Percentiles rank a stretch among this genome's conserved stretches.
Evolutionary conservation across 2,888 invertebrate genomes (phyloP).

Genomic region (Phyto melanocephala): DNA sequence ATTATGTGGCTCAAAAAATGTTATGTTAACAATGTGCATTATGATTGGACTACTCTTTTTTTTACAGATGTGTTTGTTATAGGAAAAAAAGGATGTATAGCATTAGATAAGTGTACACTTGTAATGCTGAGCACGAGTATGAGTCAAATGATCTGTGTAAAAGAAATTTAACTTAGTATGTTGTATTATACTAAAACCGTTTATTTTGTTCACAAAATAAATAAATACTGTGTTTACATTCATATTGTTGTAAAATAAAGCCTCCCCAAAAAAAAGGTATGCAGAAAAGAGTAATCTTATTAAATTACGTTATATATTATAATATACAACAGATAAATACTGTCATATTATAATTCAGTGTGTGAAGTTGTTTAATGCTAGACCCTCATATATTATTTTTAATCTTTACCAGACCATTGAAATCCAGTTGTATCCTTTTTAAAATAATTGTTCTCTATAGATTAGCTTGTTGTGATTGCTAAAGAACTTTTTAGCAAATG

Average conservation of each 20-base stretch:
- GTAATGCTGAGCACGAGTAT: neutral
- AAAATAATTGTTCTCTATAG: neutral
- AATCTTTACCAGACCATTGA: neutral
- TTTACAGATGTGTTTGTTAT: neutral
- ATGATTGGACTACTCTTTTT: no score
- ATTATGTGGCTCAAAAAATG: no score
- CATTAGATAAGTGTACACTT: neutral
- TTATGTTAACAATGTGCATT: no score
- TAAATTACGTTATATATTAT: neutral
- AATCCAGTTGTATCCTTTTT: neutral
- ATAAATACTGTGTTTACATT: neutral
- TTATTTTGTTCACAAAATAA: neutral
- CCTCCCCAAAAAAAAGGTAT: neutral
- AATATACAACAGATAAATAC: neutral
- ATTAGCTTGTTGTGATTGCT: neutral
- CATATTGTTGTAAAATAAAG: neutral
- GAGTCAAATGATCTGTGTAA: neutral
- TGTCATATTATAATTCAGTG: neutral
- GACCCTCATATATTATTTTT: neutral
- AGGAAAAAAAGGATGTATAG: neutral
- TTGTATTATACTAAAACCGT: neutral
- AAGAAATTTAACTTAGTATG: neutral
- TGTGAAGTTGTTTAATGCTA: neutral
- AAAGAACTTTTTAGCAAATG: no score
- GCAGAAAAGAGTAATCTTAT: neutral